Base-by-base conservation (phyloP, 1,140 invertebrate genomes). In the Penaeus indicus region DNA sequence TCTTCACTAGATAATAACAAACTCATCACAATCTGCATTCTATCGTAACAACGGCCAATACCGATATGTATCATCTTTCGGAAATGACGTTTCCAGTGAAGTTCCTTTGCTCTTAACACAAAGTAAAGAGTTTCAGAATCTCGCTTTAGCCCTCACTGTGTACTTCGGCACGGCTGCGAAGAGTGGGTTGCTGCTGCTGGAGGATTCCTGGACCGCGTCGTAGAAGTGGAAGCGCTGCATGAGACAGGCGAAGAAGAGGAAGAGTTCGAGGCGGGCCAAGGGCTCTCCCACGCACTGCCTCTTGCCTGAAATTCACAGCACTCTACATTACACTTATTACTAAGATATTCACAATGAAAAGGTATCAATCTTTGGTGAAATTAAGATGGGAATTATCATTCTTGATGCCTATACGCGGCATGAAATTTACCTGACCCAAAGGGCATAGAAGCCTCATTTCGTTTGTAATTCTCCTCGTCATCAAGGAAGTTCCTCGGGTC, bases 401-500 rank as follows among this genome's bases (percentile, higher is more conserved):
- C 7, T 42, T 42, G 3, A 42, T 8, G 7, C 7, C 2, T 8
- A 42, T 8, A 42, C 38, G 5, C 38, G 38, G 7, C 38, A 11
- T 61, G 7, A 54, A 19, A 83, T 63, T 72, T 69, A 87, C 85
- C 85, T 21, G 61, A 38, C 25, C 85, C 85, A 42, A 72, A 87
- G 21, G 85, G 85, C 27, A 81, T 60, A 47, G 80, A 87, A 32
- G 78, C 77, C 47, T 60, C 61, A 54, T 80, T 81, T 25, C 54
- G 80, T 38, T 69, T 61, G 42, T 11, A 81, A 8, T 82, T 80
- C 10, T 79, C 85, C 21, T 72, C n/a, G 8, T 60, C 78, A 69
- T 87, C 47, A 32, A 87, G 85, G 78, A 87, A 87, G 79, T 87
- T 87, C 22, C 61, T 38, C 3, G 85, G 85, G 32, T 87, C 79